Conservation (phyloP, 2,113 vertebrate species). For the Coregonus clupeaformis region DNA sequence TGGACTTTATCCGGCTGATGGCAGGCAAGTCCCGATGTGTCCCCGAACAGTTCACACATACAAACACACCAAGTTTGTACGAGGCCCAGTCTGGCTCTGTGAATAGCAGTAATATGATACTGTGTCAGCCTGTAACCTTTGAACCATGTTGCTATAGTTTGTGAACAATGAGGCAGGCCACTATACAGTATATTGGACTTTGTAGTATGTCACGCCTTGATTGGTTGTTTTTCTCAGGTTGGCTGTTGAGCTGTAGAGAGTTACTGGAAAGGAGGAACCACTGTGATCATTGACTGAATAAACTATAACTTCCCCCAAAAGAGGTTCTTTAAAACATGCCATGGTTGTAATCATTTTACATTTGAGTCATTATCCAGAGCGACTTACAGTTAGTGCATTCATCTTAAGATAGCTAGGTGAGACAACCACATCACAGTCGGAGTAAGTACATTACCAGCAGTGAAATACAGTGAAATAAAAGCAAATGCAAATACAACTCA, state of each 20-base stretch:
- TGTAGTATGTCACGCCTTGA: background rate
- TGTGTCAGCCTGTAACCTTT: background rate
- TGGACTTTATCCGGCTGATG: slow-evolving; percentile 88
- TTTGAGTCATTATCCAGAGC: too few species aligned
- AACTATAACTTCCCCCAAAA: background rate
- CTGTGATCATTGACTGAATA: background rate
- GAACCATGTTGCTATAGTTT: too few species aligned
- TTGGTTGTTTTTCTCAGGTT: background rate
- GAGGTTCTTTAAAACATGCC: background rate
- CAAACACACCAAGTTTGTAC: slow-evolving; percentile 86
- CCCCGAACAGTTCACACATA: slow-evolving; percentile 90
- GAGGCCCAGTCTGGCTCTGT: slow-evolving; percentile 92
- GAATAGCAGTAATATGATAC: background rate
- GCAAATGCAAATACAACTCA: too few species aligned
- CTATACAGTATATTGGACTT: background rate
- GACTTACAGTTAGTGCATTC: too few species aligned
- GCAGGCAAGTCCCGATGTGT: slow-evolving; percentile 84
- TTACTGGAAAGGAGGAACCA: background rate
- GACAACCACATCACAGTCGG: too few species aligned
- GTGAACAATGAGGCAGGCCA: too few species aligned
- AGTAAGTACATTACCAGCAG: too few species aligned
- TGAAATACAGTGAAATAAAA: too few species aligned
- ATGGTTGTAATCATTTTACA: background rate
- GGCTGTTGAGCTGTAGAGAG: background rate
- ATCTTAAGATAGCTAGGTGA: too few species aligned